Evolutionary conservation across 2,888 invertebrate species (phyloP), one percentile per base, ranked within the genome.

Genomic region (Drosophila kambysellisi): DNA sequence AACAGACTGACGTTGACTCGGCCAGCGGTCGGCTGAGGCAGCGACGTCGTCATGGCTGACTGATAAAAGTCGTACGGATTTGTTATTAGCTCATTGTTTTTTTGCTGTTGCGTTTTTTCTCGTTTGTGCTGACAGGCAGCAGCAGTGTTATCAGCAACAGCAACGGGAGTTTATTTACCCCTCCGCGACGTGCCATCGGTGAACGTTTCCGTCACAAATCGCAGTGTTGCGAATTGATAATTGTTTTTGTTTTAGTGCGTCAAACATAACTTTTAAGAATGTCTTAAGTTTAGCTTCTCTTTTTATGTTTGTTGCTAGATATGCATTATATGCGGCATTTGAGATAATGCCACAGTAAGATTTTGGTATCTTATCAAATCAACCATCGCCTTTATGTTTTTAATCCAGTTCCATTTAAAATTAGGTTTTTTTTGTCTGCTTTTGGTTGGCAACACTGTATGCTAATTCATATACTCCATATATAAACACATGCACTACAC

Each of bases 81-180:
- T 79, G 76, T 69, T 81, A 75, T 81, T 78, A 81, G 80, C 78
- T 80, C 74, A 77, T 81, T 81, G 76, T 74, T 79, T 76, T 81
- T 73, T 79, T 81, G 66, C 66, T 73, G 46, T 59, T 71, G 61
- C 54, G 11, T 39, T 39, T 39, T 70, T 64, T 65, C 41, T 62
- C 75, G 52, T 63, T 62, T 73, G 57, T 57, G 57, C 32, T 32
- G 57, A 57, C 32, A 37, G 37, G 25, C 39, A 62, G 63, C 46
- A 52, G 69, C 71, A 79, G n/a, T 54, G 58, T 62, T 62, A 63
- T 62, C 59, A 75, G 48, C 54, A 51, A 53, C 57, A 62, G 43
- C 53, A 51, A 52, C 64, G 20, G 50, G 65, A 66, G 80, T 68
- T 84, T 83, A 82, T 83, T 83, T 85, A 78, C 79, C 63, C 64